Conservation (phyloP, 1,140 invertebrate genomes). For the Drosophila equinoxialis region DNA sequence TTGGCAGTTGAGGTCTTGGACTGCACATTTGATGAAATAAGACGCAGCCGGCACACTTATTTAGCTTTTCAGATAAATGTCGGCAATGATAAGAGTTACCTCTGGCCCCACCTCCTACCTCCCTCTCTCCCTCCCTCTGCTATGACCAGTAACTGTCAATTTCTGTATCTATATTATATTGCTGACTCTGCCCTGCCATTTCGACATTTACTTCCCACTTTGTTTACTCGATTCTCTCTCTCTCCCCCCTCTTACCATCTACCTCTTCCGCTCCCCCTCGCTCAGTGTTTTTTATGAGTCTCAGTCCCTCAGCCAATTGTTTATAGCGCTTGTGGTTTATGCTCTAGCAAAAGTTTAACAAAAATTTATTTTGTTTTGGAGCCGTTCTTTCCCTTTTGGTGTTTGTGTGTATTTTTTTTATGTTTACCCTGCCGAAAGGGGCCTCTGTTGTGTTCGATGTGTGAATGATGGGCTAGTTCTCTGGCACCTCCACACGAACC, state of each 20-base stretch:
- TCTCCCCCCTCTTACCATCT: background rate
- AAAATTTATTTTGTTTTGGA: conserved; percentile 68
- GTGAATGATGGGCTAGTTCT: conserved; percentile 57
- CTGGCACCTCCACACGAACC: background rate
- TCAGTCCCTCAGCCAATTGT: conserved; percentile 55
- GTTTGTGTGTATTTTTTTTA: conserved; percentile 12
- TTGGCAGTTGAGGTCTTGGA: conserved; percentile 5
- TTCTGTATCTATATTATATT: conserved; percentile 55
- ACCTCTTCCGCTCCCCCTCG: background rate
- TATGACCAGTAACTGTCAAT: conserved; percentile 47
- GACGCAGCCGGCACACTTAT: conserved; percentile 64
- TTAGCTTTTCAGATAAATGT: conserved; percentile 11
- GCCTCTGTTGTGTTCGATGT: conserved; percentile 40
- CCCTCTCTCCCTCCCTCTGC: conserved; percentile 2
- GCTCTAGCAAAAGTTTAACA: conserved; percentile 60
- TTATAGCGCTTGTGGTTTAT: conserved; percentile 63
- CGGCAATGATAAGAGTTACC: conserved; percentile 38
- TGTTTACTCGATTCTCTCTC: conserved; percentile 55
- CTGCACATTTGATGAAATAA: conserved; percentile 58
- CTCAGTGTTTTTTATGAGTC: conserved; percentile 53
- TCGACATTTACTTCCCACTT: conserved; percentile 62
- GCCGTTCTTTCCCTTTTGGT: conserved; percentile 27
- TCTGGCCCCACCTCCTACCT: background rate
- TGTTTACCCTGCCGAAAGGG: conserved; percentile 46
- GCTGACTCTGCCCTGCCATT: conserved; percentile 37